These are phyloP conservation scores for Acropora tenuis DNA, from an alignment of 64 coral and sea anemone genomes.

Conservation along the genomic window DNA sequence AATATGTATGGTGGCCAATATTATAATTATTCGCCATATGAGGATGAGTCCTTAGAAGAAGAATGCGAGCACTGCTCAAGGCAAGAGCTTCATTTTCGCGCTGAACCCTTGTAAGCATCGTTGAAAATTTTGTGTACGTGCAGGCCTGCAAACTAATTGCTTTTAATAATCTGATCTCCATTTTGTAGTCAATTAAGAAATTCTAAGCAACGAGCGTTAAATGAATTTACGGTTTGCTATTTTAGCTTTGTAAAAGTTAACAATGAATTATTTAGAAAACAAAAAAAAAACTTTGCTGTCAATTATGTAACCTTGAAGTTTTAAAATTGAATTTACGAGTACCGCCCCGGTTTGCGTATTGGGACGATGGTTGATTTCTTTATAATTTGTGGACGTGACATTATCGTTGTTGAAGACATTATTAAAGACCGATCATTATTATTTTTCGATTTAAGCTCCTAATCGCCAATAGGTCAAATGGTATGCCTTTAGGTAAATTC, in stretches of 20 bases:
- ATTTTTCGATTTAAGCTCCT: neutral
- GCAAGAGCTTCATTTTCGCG: conserved; percentile 73
- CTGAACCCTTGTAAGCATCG: conserved; percentile 49
- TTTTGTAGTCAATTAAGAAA: neutral
- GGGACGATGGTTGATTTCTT: neutral
- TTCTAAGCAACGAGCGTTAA: conserved; percentile 1
- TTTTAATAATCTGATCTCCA: neutral
- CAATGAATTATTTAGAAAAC: neutral
- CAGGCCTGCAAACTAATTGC: neutral
- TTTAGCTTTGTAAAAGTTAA: conserved; percentile 1
- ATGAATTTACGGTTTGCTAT: neutral
- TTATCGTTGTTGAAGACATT: neutral
- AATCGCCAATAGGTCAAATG: neutral
- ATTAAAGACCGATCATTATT: conserved; percentile 33
- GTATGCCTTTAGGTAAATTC: neutral
- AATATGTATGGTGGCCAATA: conserved; percentile 88
- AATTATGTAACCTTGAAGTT: neutral
- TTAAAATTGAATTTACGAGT: neutral
- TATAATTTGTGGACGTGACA: conserved; percentile 12
- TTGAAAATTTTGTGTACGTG: conserved; percentile 5
- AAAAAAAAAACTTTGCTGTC: neutral
- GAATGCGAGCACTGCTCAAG: conserved; percentile 70
- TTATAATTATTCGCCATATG: conserved; percentile 83
- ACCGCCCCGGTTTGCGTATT: neutral
- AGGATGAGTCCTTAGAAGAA: conserved; percentile 67